These are phyloP conservation scores for Xanthia icteritia DNA, from an alignment of 2,888 invertebrate species.

Conservation along the genomic window DNA sequence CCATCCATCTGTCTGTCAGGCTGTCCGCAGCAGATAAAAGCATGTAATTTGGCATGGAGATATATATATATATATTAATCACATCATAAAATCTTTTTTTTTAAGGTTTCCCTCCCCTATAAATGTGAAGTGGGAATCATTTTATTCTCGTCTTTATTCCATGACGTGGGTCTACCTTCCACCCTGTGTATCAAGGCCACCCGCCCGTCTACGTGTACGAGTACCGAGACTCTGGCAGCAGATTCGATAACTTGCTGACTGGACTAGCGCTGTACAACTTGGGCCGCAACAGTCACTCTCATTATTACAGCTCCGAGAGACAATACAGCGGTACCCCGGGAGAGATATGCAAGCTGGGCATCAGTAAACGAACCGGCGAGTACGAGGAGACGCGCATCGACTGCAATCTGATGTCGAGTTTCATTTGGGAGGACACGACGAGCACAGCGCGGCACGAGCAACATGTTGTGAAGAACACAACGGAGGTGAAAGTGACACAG, in stretches of 20 bases:
- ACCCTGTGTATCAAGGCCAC: conserved; percentile 77
- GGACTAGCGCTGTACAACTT: conserved; percentile 83
- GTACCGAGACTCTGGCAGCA: conserved; percentile 79
- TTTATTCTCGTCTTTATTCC: too few species aligned
- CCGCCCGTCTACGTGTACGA: conserved; percentile 79
- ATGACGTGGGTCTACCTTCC: conserved; percentile 67
- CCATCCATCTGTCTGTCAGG: too few species aligned
- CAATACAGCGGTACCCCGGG: conserved; percentile 71
- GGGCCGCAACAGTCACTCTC: conserved; percentile 70
- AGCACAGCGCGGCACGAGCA: conserved; percentile 44
- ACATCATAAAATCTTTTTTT: too few species aligned
- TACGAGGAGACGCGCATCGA: conserved; percentile 79
- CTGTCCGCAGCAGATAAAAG: too few species aligned
- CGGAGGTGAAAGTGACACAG: conserved; percentile 62
- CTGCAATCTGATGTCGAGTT: conserved; percentile 80
- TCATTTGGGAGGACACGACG: conserved; percentile 73
- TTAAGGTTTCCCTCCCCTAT: too few species aligned
- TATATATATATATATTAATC: too few species aligned
- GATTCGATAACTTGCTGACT: conserved; percentile 77
- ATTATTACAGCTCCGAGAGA: conserved; percentile 59
- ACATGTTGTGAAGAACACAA: conserved; percentile 59
- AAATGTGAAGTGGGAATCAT: too few species aligned
- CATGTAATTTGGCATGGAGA: too few species aligned
- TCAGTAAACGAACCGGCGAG: conserved; percentile 75
- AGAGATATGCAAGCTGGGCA: conserved; percentile 77